Base-by-base conservation (phyloP, 1,140 invertebrate species). In the Magallana gigas region DNA sequence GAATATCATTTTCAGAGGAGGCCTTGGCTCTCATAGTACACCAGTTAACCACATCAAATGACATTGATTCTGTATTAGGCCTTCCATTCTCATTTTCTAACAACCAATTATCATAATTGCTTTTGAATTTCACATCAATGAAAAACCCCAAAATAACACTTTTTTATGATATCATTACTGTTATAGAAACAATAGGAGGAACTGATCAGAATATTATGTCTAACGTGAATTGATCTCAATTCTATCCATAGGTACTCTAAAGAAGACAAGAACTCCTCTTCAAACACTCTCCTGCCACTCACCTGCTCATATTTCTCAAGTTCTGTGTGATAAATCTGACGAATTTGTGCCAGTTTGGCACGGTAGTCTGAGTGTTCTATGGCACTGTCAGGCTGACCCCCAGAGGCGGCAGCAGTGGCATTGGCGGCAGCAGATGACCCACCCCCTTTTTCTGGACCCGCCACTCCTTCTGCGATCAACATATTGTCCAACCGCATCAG, bases 401-500 rank as follows among this genome's bases (percentile, higher is more conserved):
- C 97, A 62, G 95, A 93, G 12, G 93, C 98, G 14, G 98, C 98
- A 16, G 98, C 98, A 29, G 97, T 98, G 0, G 98, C 97, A 57
- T 97, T 98, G 0, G 98, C 97, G 6, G 98, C 98, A 1, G 98
- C 97, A 8, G 97, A 97, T 0, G 98, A 97, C 0, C 98, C 98
- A 16, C 98, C 98, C 18, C 98, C 98, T 94, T 99, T 99, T 93
- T 99, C 99, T 0, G 98, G 98, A 0, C 99, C 99, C 6, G 98
- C 98, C 14, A 99, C 99, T 60, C 99, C 99, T 95, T 99, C 99
- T 0, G 99, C 99, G 91, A 99, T 99, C 93, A 99, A 96, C 99
- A 99, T 99, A 95, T 99, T 99, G 95, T 99, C 99, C 93, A 99
- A 95, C 91, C 99, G 96, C 98, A 99, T 99, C 88, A 99, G 95